Base-by-base conservation (phyloP, 1,140 invertebrate species). In the Papilio machaon region DNA sequence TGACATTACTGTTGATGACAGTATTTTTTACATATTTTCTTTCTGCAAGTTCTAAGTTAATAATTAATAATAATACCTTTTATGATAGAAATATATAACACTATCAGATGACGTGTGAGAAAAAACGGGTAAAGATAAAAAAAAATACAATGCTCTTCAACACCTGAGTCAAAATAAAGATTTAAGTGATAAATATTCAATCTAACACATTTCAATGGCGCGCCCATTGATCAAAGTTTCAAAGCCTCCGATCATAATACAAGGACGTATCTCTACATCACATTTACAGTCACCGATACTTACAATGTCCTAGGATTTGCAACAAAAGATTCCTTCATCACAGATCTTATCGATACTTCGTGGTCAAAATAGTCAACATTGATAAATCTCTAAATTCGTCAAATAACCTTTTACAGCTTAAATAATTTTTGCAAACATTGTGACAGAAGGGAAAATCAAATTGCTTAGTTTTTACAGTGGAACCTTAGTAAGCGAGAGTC, bases 221-320 rank as follows among this genome's bases (percentile, higher is more conserved):
- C 73, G 74, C 67, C 74, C 74, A 79, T 52, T 73, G 82, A 85
- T 86, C 84, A 76, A 47, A 15, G 23, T 86, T 82, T 84, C 87
- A 88, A 87, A 87, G 85, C 58, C 9, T 67, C 83, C 85, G 82
- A 79, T 73, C 15, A 19, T 80, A 83, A 85, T 82, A 52, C 58
- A 43, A 30, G 47, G 11, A 60, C 52, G 15, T 79, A 77, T 79
- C 58, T 64, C 58, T 19, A 15, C 58, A 79, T 79, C 58, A 38
- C 43, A 79, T 76, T 49, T 49, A 80, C 54, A 52, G 54, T 80
- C 73, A 82, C 17, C 73, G 52, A 78, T 81, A 64, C 35, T 64
- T 58, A n/a, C 77, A 64, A 46, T 79, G 35, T 64, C 58, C n/a
- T n/a, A 64, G 77, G 35, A 64, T 79, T 79, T 67, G 15, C 54